Evolutionary conservation across 2,113 vertebrate genomes (phyloP).

Genomic region (Istiophorus platypterus): DNA sequence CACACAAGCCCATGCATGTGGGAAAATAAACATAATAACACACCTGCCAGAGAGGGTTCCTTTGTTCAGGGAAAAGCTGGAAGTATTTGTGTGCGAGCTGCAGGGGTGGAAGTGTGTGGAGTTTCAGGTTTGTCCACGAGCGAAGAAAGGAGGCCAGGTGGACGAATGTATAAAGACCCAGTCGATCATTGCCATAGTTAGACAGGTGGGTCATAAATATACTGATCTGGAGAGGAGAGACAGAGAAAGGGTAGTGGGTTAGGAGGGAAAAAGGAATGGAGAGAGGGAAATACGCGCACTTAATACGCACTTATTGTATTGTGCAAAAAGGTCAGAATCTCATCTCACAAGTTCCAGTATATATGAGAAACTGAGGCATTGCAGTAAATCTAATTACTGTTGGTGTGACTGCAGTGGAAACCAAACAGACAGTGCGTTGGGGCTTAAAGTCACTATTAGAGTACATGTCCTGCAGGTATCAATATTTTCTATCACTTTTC

Average conservation of each 20-base stretch:
- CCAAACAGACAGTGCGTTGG: slow-evolving; percentile 45
- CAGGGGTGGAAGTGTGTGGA: slow-evolving; percentile 92
- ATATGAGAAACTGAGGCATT: slow-evolving; percentile 43
- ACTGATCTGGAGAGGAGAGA: slow-evolving; percentile 87
- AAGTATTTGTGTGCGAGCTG: slow-evolving; percentile 96
- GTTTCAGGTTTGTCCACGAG: slow-evolving; percentile 93
- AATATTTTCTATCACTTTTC: slow-evolving; percentile 54
- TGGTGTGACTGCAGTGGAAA: slow-evolving; percentile 54
- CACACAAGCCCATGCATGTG: slow-evolving; percentile 28
- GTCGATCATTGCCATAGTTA: slow-evolving; percentile 96
- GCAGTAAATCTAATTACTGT: slow-evolving; percentile 57
- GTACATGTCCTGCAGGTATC: slow-evolving; percentile 47
- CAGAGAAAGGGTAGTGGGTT: slow-evolving; percentile 4
- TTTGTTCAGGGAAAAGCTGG: slow-evolving; percentile 95
- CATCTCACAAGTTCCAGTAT: slow-evolving; percentile 52
- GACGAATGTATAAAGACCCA: slow-evolving; percentile 95
- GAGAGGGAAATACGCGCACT: neutral
- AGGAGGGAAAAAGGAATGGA: neutral
- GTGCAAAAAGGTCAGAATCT: slow-evolving; percentile 61
- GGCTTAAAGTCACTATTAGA: slow-evolving; percentile 40
- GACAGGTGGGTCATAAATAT: slow-evolving; percentile 99
- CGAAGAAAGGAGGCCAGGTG: slow-evolving; percentile 94
- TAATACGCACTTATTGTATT: slow-evolving; percentile 27
- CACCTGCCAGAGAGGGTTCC: slow-evolving; percentile 97
- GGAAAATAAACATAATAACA: slow-evolving; percentile 47